Evolutionary conservation across 2,888 invertebrate species (phyloP).

Genomic region (Polydrusus pterygomalis): DNA sequence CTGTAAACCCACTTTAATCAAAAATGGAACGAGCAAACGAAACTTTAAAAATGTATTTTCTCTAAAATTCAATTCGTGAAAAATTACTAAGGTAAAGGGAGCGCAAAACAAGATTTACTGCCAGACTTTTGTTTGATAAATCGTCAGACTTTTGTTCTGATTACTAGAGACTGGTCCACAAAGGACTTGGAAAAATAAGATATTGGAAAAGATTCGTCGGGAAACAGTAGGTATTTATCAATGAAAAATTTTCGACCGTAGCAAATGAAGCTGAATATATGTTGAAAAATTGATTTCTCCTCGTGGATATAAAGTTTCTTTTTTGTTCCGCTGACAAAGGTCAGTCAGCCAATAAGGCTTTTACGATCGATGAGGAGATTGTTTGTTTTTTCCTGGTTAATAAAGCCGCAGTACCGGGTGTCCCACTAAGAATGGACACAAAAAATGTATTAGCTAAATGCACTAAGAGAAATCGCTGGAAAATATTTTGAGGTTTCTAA

Average conservation of each 20-base stretch:
- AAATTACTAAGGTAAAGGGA: conserved; percentile 65
- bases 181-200: conserved; percentile 74
- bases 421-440: too few species aligned
- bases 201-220: conserved; percentile 69
- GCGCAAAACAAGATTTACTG: conserved; percentile 66
- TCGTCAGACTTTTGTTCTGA: conserved; percentile 69
- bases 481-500: too few species aligned
- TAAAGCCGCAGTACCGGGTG: neutral
- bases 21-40: conserved; percentile 40
- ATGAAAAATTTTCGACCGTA: conserved; percentile 64
- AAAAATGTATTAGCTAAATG: too few species aligned
- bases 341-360: conserved; percentile 20
- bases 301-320: conserved; percentile 23
- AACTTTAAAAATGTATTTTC: conserved; percentile 49
- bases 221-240: conserved; percentile 68
- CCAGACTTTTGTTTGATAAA: conserved; percentile 68
- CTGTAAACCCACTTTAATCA: conserved; percentile 39
- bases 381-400: neutral
- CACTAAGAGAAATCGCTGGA: too few species aligned
- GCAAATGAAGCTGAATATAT: conserved; percentile 63
- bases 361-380: neutral
- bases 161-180: conserved; percentile 74
- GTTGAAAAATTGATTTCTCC: conserved; percentile 56
- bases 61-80: conserved; percentile 55
- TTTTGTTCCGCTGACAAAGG: conserved; percentile 41